Base-by-base conservation (phyloP, 1,140 invertebrate genomes). In the Macrobrachium rosenbergii region DNA sequence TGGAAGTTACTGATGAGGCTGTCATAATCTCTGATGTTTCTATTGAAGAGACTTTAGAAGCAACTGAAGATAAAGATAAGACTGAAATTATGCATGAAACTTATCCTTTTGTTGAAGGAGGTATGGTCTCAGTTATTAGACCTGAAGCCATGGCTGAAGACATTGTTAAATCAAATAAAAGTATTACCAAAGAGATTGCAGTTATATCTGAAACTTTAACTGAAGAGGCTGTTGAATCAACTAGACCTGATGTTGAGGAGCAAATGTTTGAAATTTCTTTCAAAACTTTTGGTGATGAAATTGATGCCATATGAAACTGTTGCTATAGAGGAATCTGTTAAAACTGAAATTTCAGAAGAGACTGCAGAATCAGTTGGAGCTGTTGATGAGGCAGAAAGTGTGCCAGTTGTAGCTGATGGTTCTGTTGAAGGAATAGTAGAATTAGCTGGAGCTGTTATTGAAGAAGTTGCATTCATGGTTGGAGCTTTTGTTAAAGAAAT, bases 401-500 rank as follows among this genome's bases (percentile, higher is more conserved):
- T 6, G 14, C 14, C 21, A n/a, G n/a, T 17, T 37, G n/a, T 37
- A 7, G n/a, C 0, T 69, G 17, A 21, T 28, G 10, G 3, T 21
- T 21, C 16, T 7, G n/a, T 11, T 77, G 75, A 59, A 59, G 52
- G 12, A 45, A 43, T 82, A 21, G 43, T 45, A 3, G 28, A 45
- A 21, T 11, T 21, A 45, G 3, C 7, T 79, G 77, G n/a, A 79
- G 16, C 59, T 63, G n/a, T 28, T 23, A 21, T 79, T 62, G 77
- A 79, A 28, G 58, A 23, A 28, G 58, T 79, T 79, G 67, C 16
- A 52, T 52, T 12, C 7, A 37, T 37, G 10, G 16, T 37, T 8
- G 43, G 12, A 75, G 28, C 23, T 75, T 10, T 58, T 52, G 45
- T 37, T 78, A n/a, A 78, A 78, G 76, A 78, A n/a, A 52, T 78